Conservation (phyloP, 2,888 invertebrate species). For the Troides aeacus region DNA sequence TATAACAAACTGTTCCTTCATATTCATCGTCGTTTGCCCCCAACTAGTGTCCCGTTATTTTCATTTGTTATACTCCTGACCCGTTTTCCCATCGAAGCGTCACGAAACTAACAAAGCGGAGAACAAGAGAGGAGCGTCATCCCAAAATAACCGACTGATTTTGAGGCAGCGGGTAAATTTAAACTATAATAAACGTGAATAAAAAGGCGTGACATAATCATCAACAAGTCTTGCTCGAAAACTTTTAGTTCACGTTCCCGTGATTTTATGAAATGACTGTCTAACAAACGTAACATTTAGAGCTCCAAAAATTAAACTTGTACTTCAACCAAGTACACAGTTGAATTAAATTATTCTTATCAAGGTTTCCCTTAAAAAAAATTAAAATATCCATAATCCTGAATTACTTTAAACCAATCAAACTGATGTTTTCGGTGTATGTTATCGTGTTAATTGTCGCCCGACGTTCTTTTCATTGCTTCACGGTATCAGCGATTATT, state of each 20-base stretch:
- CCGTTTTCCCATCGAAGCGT: slow-evolving; percentile 49
- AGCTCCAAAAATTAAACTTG: not conserved
- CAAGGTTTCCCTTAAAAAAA: too few relatives aligned
- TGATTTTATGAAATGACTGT: not conserved
- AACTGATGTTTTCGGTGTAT: too few relatives aligned
- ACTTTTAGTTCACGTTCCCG: not conserved
- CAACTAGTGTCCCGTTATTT: slow-evolving; percentile 9
- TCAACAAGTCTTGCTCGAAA: slow-evolving; percentile 26
- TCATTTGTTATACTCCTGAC: slow-evolving; percentile 43
- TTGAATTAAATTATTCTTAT: too few relatives aligned
- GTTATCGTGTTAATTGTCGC: too few relatives aligned
- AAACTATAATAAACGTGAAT: slow-evolving; percentile 54
- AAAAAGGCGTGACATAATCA: slow-evolving; percentile 55
- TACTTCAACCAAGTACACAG: not conserved
- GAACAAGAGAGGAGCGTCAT: slow-evolving; percentile 60
- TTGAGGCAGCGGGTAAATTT: slow-evolving; percentile 58
- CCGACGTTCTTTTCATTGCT: too few relatives aligned
- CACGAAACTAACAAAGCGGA: slow-evolving; percentile 55
- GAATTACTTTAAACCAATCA: too few relatives aligned
- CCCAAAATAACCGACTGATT: slow-evolving; percentile 63
- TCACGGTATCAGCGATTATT: too few relatives aligned
- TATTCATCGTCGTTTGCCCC: not conserved
- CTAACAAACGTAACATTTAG: not conserved
- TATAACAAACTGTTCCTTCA: not conserved
- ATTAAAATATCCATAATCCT: too few relatives aligned